A percentile compares a stretch with the other conserved stretches of the same genome.
Conservation (phyloP, 2,888 invertebrate species). For the Mantis religiosa region DNA sequence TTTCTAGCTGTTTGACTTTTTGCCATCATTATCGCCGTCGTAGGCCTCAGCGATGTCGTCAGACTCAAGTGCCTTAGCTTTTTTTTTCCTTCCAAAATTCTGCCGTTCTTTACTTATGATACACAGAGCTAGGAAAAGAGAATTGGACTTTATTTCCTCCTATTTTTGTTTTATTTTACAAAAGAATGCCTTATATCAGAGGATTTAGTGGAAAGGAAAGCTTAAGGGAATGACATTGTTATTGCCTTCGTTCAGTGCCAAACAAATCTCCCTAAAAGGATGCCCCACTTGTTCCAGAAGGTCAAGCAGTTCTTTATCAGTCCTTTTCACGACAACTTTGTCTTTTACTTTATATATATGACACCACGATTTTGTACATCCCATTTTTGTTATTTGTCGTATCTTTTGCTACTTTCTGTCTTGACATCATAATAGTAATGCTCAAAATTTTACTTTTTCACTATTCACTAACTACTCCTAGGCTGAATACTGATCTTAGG, state of each 20-base stretch:
- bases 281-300: background rate
- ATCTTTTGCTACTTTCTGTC: too few relatives aligned
- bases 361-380: background rate
- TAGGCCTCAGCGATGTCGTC: background rate
- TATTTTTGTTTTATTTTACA: background rate
- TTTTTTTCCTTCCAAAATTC: background rate
- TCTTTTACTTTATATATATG: background rate
- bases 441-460: too few relatives aligned
- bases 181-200: background rate
- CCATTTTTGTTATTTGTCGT: too few relatives aligned
- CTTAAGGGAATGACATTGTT: background rate
- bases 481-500: too few relatives aligned
- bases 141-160: background rate
- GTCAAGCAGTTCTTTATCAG: background rate
- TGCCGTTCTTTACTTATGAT: background rate
- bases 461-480: too few relatives aligned
- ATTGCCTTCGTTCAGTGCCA: background rate
- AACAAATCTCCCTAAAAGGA: background rate
- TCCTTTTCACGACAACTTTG: too few relatives aligned
- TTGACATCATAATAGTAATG: too few relatives aligned
- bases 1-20: background rate
- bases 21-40: background rate
- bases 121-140: background rate
- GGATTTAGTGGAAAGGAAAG: background rate
- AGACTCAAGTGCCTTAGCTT: background rate